Evolutionary conservation across 2,888 invertebrate genomes (phyloP).

Genomic region (Plagodis pulveraria): DNA sequence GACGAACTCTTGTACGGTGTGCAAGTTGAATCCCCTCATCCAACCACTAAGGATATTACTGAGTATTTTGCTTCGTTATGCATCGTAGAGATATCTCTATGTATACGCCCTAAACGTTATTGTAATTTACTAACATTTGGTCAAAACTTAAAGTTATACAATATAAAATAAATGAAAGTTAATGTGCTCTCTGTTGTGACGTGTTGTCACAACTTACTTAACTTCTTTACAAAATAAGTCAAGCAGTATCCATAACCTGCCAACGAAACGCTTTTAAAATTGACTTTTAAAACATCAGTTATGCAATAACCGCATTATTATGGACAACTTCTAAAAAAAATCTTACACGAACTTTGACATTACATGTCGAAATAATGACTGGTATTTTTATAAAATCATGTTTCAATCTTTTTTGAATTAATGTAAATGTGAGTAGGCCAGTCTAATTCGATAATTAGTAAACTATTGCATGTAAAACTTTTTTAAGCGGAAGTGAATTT

Average conservation of each 20-base stretch:
- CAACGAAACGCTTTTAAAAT: constrained; percentile 14
- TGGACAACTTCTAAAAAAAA: constrained; percentile 20
- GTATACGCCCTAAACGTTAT: too few relatives aligned
- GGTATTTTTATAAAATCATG: constrained; percentile 22
- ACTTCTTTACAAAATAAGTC: neutral
- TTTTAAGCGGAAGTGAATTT: constrained; percentile 13
- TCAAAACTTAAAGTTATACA: too few relatives aligned
- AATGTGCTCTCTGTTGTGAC: too few relatives aligned
- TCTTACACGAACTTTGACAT: constrained; percentile 31
- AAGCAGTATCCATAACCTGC: neutral
- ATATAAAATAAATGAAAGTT: too few relatives aligned
- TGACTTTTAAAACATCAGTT: constrained; percentile 29
- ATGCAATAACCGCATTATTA: constrained; percentile 28
- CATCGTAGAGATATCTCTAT: too few relatives aligned
- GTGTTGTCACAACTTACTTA: too few relatives aligned
- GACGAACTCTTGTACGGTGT: too few relatives aligned
- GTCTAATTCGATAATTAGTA: constrained; percentile 21
- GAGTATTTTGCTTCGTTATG: too few relatives aligned
- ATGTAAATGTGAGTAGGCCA: constrained; percentile 18
- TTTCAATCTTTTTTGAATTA: constrained; percentile 35
- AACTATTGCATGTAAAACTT: constrained; percentile 18
- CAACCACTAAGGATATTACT: too few relatives aligned
- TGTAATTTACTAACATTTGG: too few relatives aligned
- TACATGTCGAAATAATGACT: constrained; percentile 30
- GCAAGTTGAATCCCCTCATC: too few relatives aligned